phyloP scores from a whole-genome alignment of 2,888 invertebrate species.

The Caenorhabditis afra region DNA sequence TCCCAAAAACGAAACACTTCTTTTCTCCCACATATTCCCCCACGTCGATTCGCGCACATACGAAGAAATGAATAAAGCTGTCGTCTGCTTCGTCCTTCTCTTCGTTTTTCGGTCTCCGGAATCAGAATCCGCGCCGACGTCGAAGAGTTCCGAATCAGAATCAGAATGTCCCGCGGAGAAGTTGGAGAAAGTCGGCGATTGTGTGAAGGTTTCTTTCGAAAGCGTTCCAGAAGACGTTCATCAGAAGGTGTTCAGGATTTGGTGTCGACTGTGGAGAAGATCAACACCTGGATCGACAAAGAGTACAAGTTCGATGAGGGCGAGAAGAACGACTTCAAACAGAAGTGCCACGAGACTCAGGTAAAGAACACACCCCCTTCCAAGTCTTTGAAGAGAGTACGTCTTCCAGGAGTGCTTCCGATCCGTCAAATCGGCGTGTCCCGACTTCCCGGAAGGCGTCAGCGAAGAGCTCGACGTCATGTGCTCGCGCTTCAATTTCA shows the following conservation, averaged over 20 bases:
- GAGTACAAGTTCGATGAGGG: conserved; percentile 23
- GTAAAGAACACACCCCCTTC: neutral
- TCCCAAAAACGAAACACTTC: conserved; percentile 8
- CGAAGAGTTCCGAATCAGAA: neutral
- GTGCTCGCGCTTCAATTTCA: conserved; percentile 41
- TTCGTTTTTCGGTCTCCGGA: neutral
- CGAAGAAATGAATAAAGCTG: too few relatives aligned
- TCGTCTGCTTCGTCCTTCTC: neutral
- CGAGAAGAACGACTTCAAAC: conserved; percentile 25
- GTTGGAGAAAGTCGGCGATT: conserved; percentile 30
- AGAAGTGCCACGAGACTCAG: conserved; percentile 24
- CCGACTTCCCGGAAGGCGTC: conserved; percentile 31
- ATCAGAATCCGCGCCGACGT: neutral
- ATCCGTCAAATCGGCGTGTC: conserved; percentile 26
- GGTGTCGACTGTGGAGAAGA: conserved; percentile 23
- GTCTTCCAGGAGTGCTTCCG: conserved; percentile 26
- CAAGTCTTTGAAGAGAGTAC: too few relatives aligned
- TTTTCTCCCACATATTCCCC: too few relatives aligned
- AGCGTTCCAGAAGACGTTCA: neutral
- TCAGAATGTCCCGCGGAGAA: conserved; percentile 21
- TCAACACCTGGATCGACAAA: conserved; percentile 33
- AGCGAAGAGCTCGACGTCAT: conserved; percentile 31
- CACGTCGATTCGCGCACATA: too few relatives aligned
- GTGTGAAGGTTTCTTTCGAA: conserved; percentile 15
- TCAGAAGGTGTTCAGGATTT: conserved; percentile 7